Percentiles rank a stretch among this genome's conserved stretches.
These are phyloP conservation scores for Crepidodera aurea DNA, from an alignment of 2,888 invertebrate genomes.

Conservation along the genomic window DNA sequence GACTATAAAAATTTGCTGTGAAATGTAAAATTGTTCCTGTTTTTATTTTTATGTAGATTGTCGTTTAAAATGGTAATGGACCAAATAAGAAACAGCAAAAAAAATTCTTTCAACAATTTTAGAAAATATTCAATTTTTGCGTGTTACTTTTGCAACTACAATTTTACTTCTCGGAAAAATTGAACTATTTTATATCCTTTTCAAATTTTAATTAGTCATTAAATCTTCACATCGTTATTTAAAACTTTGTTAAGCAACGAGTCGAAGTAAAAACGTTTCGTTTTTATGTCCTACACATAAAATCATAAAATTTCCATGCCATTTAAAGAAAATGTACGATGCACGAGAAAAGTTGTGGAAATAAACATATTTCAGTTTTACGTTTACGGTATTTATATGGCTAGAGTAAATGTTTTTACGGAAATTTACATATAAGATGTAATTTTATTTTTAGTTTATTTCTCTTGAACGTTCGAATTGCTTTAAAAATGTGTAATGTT, in stretches of 20 bases:
- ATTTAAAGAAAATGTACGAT: not conserved
- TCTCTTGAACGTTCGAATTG: not conserved
- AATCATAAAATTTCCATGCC: not conserved
- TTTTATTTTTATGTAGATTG: no score
- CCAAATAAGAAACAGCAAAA: no score
- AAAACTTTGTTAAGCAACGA: not conserved
- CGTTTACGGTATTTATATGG: slow-evolving; percentile 4
- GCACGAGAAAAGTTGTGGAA: slow-evolving; percentile 4
- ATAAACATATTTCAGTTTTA: slow-evolving; percentile 15
- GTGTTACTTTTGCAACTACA: no score
- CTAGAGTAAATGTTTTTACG: not conserved
- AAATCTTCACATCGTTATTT: no score
- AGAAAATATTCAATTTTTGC: no score
- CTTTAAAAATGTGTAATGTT: not conserved
- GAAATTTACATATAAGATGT: slow-evolving; percentile 2
- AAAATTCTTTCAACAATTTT: no score
- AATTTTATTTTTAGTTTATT: not conserved
- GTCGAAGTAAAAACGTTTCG: not conserved
- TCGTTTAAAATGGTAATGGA: no score
- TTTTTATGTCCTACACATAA: slow-evolving; percentile 1
- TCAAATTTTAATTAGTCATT: no score
- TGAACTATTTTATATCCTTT: no score
- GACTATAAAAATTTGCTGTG: no score
- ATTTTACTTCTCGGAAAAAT: no score
- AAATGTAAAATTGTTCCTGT: no score